Base-by-base conservation (phyloP, 2,113 vertebrate genomes). In the Rhombomys opimus region DNA sequence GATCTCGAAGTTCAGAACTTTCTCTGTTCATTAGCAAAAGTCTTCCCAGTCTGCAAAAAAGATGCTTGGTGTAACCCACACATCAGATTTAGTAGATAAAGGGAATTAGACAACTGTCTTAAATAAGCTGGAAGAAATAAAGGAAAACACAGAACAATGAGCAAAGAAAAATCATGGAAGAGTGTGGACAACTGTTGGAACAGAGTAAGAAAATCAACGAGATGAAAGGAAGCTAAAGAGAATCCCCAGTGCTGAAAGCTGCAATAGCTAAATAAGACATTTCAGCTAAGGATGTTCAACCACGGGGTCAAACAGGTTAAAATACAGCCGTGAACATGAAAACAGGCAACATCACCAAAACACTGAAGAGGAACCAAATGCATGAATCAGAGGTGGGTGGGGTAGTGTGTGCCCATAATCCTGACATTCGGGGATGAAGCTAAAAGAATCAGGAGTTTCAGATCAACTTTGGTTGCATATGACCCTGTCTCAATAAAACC, bases 301-400 rank as follows among this genome's bases (percentile, higher is more conserved):
- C 20, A 23, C 7, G 0, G 41, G 1, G 7, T 59, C 54, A 85
- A 65, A 18, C n/a, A 30, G 1, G 1, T 13, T 38, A 41, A 20
- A 57, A 50, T 11, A 67, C 9, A 67, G 22, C 50, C 82, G 38
- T 63, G 7, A 50, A 86, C 41, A 27, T 3, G 3, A 67, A 67
- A 32, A 63, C 41, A 50, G 84, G 27, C 38, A 50, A 65, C 41
- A 23, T 35, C 84, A 68, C 17, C 59, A 46, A 85, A 85, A 23
- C 8, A 7, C 9, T 22, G 11, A n/a, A 70, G 70, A 68, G 65
- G 46, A 54, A n/a, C 6, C 18, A 52, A 52, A 25, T 52, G 3
- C 5, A 32, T 25, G 38, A 67, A 46, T 50, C 27, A 23, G 30
- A 68, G 57, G 7, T 11, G 4, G 25, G 65, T 70, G 30, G 38